These are phyloP conservation scores for Cygnus olor DNA, from an alignment of 2,797 vertebrate species.

Conservation along the genomic window DNA sequence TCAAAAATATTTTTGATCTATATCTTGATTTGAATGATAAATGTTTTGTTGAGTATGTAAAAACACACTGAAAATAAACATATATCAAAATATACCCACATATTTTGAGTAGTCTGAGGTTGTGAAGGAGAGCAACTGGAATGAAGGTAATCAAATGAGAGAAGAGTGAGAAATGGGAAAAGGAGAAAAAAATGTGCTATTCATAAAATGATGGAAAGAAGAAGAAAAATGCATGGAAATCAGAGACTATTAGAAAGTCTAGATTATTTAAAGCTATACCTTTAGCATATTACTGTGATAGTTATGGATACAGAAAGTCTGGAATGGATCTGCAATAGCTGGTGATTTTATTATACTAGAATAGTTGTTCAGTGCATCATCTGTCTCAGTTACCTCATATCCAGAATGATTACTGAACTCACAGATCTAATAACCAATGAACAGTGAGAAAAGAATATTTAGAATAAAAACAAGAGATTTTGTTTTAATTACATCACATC, in stretches of 20 bases:
- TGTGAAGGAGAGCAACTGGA: neutral
- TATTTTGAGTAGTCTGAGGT: neutral
- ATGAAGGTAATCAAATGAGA: neutral
- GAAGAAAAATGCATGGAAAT: neutral
- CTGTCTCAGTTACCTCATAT: neutral
- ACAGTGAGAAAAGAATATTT: neutral
- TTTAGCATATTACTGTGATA: conserved; percentile 1
- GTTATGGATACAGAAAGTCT: neutral
- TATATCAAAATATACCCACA: neutral
- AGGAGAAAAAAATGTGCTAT: neutral
- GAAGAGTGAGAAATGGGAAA: neutral
- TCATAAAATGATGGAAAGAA: neutral
- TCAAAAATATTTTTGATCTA: neutral
- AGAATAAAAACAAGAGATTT: neutral
- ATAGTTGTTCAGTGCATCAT: neutral
- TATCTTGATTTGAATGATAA: neutral
- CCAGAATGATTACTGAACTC: neutral
- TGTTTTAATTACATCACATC: neutral
- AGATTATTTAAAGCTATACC: neutral
- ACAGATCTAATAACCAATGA: neutral
- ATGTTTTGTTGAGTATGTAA: neutral
- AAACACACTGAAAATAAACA: neutral
- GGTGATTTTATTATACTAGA: neutral
- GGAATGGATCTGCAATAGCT: neutral
- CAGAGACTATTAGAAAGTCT: neutral